phyloP scores from a whole-genome alignment of 2,888 invertebrate genomes.

The Linnaemya vulpina region DNA sequence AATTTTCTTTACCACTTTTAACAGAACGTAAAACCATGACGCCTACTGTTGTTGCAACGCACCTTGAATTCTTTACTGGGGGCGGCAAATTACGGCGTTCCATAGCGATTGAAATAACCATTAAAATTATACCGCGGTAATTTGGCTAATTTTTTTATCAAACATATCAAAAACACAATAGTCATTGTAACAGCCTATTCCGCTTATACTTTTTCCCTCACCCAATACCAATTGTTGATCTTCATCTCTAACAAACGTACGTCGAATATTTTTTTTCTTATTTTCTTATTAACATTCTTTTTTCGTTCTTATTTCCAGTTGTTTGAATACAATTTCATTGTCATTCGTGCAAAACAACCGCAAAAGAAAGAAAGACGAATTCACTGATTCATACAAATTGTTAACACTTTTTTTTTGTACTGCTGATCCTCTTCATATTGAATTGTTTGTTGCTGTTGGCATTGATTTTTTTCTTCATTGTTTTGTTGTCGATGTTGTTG shows the following conservation, averaged over 20 bases:
- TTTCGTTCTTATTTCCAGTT: constrained; percentile 1
- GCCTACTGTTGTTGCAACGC: no score
- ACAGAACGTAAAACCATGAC: no score
- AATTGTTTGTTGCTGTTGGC: not conserved
- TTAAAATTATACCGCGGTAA: no score
- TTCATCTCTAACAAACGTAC: constrained; percentile 3
- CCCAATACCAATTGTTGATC: constrained; percentile 22
- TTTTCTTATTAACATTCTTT: not conserved
- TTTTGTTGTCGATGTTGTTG: not conserved
- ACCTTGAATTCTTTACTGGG: no score
- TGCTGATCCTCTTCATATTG: not conserved
- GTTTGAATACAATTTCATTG: constrained; percentile 3
- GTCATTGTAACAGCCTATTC: no score
- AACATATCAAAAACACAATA: no score
- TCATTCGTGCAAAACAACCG: constrained; percentile 21
- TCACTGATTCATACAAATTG: constrained; percentile 10
- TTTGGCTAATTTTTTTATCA: no score
- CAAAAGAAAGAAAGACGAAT: not conserved
- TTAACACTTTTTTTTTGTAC: constrained; percentile 14
- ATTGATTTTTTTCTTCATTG: not conserved
- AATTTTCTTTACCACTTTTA: no score
- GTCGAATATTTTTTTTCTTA: not conserved
- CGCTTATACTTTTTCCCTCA: constrained; percentile 16
- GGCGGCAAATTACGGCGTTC: no score
- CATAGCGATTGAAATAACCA: no score